A percentile compares a stretch with the other conserved stretches of the same genome.
These are phyloP conservation scores for Diaprepes abbreviatus DNA, from an alignment of 2,888 invertebrate genomes.

Conservation along the genomic window DNA sequence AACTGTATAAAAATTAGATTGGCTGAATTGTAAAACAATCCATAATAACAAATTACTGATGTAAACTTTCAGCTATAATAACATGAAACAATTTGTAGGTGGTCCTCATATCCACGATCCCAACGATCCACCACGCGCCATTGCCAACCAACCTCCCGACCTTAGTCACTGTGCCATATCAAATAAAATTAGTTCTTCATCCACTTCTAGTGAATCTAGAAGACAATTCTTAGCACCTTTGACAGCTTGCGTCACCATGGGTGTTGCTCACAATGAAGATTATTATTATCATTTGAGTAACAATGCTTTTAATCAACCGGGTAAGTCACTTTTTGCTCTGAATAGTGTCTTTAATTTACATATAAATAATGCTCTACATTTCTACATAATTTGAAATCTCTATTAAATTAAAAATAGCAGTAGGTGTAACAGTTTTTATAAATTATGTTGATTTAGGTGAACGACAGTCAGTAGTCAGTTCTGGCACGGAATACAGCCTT, in stretches of 20 bases:
- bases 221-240: constrained; percentile 85
- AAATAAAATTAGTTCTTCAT: constrained; percentile 44
- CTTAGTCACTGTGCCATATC: constrained; percentile 39
- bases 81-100: no score
- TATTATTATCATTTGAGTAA: constrained; percentile 72
- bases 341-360: no score
- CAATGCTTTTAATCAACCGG: constrained; percentile 57
- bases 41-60: no score
- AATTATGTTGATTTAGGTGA: no score
- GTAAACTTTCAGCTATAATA: no score
- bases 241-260: constrained; percentile 78
- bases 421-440: no score
- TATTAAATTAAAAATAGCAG: no score
- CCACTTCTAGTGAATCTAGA: constrained; percentile 70
- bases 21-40: no score
- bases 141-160: constrained; percentile 33
- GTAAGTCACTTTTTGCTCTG: constrained; percentile 7
- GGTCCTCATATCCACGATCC: constrained; percentile 46
- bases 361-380: no score
- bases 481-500: constrained; percentile 78
- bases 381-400: no score
- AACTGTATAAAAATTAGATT: no score
- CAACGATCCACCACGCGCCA: constrained; percentile 24
- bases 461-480: constrained; percentile 68
- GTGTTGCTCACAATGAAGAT: constrained; percentile 65